A percentile compares a stretch with the other conserved stretches of the same genome.
These are phyloP conservation scores for Heliconius hermathena DNA, from an alignment of 1,140 invertebrate species.

Conservation along the genomic window DNA sequence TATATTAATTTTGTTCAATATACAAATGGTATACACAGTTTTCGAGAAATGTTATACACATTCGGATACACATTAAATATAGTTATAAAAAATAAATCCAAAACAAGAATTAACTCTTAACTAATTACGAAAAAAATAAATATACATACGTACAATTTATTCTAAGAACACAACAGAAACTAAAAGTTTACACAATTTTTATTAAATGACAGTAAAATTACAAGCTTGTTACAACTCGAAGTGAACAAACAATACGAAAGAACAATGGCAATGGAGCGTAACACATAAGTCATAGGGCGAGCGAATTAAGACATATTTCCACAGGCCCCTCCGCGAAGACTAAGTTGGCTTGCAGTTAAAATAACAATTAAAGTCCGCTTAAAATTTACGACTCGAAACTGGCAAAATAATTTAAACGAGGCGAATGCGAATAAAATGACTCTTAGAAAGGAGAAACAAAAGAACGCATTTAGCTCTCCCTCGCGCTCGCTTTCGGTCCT, in stretches of 20 bases:
- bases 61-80: not conserved
- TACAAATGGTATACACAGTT: slow-evolving; percentile 72
- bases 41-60: slow-evolving; percentile 47
- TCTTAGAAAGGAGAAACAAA: slow-evolving; percentile 73
- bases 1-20: slow-evolving; percentile 74
- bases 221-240: not conserved
- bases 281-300: slow-evolving; percentile 74
- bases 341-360: slow-evolving; percentile 79
- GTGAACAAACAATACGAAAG: slow-evolving; percentile 51
- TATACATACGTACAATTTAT: too few relatives aligned
- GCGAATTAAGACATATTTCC: slow-evolving; percentile 81
- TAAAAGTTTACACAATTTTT: not conserved
- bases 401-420: slow-evolving; percentile 78
- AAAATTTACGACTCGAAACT: slow-evolving; percentile 80
- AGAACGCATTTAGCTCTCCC: slow-evolving; percentile 65
- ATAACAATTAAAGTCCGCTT: slow-evolving; percentile 80
- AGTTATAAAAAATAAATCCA: not conserved
- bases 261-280: slow-evolving; percentile 51
- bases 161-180: not conserved
- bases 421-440: slow-evolving; percentile 67
- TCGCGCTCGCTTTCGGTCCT: slow-evolving; percentile 57
- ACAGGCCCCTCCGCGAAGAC: slow-evolving; percentile 60
- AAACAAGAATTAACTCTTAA: not conserved
- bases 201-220: not conserved
- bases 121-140: not conserved